A percentile compares a stretch with the other conserved stretches of the same genome.
Evolutionary conservation across 2,113 vertebrate genomes (phyloP).

Genomic region (Sapajus apella): DNA sequence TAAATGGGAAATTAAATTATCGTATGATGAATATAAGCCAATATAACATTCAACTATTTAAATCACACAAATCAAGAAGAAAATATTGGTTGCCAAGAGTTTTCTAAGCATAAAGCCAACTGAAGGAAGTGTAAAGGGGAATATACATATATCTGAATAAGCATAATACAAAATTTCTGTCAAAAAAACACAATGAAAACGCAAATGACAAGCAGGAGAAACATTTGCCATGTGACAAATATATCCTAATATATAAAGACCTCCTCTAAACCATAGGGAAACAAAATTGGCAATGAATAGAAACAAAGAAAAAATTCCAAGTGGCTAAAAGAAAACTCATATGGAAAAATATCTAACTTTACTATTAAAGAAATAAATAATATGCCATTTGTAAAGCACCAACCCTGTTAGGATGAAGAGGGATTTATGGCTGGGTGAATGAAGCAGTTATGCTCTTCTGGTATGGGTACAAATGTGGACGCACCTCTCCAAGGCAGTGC

Average conservation of each 20-base stretch:
- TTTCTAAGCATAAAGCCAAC: neutral
- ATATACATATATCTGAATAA: neutral
- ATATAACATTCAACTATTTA: neutral
- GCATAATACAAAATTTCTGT: slow-evolving; percentile 22
- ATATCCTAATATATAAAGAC: neutral
- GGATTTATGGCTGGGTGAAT: neutral
- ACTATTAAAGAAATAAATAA: neutral
- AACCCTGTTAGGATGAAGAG: neutral
- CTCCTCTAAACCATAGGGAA: neutral
- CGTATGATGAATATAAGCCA: neutral
- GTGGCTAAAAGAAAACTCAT: neutral
- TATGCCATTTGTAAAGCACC: neutral
- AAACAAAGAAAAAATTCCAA: neutral
- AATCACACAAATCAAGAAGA: neutral
- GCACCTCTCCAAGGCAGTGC: neutral
- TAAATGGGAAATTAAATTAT: neutral
- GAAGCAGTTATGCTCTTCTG: accelerated
- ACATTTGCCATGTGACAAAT: neutral
- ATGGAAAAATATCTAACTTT: neutral
- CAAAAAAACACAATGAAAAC: neutral
- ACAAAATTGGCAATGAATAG: neutral
- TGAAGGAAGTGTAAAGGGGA: neutral
- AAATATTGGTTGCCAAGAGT: neutral
- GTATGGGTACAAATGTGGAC: neutral
- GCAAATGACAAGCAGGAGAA: neutral